Evolutionary conservation across 2,888 invertebrate genomes (phyloP), one percentile per base, ranked within the genome.

Genomic region (Amphiduros pacificus): DNA sequence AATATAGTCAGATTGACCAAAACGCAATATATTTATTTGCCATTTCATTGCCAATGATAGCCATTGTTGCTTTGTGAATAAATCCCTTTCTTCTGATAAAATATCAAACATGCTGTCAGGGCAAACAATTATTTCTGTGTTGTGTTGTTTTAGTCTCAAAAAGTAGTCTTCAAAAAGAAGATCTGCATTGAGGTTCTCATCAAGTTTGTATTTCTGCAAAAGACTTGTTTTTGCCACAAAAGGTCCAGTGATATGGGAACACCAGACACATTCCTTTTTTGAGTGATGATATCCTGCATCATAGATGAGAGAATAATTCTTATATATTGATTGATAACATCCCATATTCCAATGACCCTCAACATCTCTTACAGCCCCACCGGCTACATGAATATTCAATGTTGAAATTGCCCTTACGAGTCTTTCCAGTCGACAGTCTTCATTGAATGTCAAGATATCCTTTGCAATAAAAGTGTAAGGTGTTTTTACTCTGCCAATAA

Each of bases 81-180:
- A 28, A 11, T 41, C 36, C 26, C n/a, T 52, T 14, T 58, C 53
- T 20, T 36, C 29, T n/a, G 27, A 40, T 27, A 50, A 11, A 24
- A 69, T 64, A 62, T 74, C 71, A 62, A 76, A 78, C 78, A 79
- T 77, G 2, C 73, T 70, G 65, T 79, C 79, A 0, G 80, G 78
- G 66, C 78, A 79, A 17, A 68, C 67, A 36, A 74, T 59, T 4
- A 63, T 65, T 36, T 75, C 67, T 2, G 59, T 36, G 9, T 68
- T 65, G 1, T 59, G 29, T 9, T 65, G 27, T 14, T 65, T 70
- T 20, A 75, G 31, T 22, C 65, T 61, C 28, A 78, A 63, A 63
- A 79, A 78, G 70, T 74, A 77, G 53, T 77, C 78, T 48, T 74
- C 72, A 59, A 73, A 75, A 6, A 76, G 40, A 1, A 72, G 71